phyloP scores from a whole-genome alignment of 1,140 invertebrate genomes.

The Euglossa dilemma region DNA sequence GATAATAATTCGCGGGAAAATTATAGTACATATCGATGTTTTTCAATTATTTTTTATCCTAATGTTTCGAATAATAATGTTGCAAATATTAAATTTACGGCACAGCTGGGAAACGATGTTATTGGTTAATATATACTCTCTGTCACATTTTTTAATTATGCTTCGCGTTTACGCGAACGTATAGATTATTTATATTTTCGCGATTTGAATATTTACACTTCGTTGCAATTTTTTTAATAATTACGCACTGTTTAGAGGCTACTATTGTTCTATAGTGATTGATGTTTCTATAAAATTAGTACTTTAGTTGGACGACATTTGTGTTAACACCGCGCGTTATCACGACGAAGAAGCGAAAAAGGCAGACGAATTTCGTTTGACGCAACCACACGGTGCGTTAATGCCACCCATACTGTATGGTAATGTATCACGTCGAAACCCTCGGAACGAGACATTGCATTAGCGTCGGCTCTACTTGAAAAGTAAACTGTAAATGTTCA shows the following conservation, averaged over 20 bases:
- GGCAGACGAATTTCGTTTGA: neutral
- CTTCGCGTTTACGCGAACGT: neutral
- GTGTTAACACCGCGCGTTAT: no score
- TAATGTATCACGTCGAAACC: slow-evolving; percentile 31
- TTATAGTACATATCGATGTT: no score
- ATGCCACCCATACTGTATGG: slow-evolving; percentile 23
- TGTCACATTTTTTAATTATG: no score
- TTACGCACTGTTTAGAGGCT: neutral
- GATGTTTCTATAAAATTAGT: neutral
- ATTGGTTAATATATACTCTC: neutral
- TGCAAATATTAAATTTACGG: neutral
- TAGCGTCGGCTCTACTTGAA: slow-evolving; percentile 21
- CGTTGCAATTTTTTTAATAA: neutral
- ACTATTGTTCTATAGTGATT: neutral
- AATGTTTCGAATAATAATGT: neutral
- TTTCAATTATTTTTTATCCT: no score
- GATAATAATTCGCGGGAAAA: no score
- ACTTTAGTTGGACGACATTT: neutral
- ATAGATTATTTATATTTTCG: neutral
- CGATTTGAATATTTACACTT: neutral
- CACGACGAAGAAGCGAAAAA: neutral
- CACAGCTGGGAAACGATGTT: no score
- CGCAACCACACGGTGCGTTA: slow-evolving; percentile 19
- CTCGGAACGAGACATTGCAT: slow-evolving; percentile 25
- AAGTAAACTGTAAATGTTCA: neutral